A percentile compares a stretch with the other conserved stretches of the same genome.
Conservation (phyloP, 2,888 invertebrate genomes). For the Perizoma affinitatum region DNA sequence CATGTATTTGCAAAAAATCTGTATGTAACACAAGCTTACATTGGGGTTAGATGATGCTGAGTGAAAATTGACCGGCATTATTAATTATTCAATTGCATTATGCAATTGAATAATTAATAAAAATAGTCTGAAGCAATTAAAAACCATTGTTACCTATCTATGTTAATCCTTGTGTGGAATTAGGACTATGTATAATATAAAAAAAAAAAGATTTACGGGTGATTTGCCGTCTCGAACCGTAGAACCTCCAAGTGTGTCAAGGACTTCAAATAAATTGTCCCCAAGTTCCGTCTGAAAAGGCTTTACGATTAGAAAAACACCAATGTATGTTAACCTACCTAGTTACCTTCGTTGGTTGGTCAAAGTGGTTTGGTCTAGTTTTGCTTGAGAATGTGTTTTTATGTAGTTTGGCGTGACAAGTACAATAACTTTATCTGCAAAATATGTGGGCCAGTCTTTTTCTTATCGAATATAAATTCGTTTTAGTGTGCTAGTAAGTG, state of each 20-base stretch:
- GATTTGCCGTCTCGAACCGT: slow-evolving; percentile 10
- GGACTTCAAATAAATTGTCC: slow-evolving; percentile 10
- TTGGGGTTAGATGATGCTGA: too few species aligned
- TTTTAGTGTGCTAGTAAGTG: too few species aligned
- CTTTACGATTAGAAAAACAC: slow-evolving; percentile 17
- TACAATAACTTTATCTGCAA: slow-evolving; percentile 4
- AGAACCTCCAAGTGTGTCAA: slow-evolving; percentile 16
- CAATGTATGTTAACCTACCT: slow-evolving; percentile 8
- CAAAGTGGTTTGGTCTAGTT: slow-evolving; percentile 24
- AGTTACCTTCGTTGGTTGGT: slow-evolving; percentile 3
- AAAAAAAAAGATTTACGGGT: slow-evolving; percentile 7
- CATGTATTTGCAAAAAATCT: too few species aligned
- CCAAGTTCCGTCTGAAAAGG: background rate
- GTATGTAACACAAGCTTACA: too few species aligned
- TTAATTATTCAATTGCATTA: too few species aligned
- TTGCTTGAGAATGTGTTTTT: slow-evolving; percentile 2
- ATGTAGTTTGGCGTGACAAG: slow-evolving; percentile 3
- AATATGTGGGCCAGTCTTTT: slow-evolving; percentile 9
- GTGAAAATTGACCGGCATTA: too few species aligned
- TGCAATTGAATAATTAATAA: too few species aligned
- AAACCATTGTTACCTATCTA: too few species aligned
- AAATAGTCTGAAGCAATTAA: too few species aligned
- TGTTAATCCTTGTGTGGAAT: too few species aligned
- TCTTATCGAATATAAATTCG: too few species aligned
- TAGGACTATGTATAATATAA: too few species aligned